Conservation (phyloP, 2,888 invertebrate species). For the Alcis repandata region DNA sequence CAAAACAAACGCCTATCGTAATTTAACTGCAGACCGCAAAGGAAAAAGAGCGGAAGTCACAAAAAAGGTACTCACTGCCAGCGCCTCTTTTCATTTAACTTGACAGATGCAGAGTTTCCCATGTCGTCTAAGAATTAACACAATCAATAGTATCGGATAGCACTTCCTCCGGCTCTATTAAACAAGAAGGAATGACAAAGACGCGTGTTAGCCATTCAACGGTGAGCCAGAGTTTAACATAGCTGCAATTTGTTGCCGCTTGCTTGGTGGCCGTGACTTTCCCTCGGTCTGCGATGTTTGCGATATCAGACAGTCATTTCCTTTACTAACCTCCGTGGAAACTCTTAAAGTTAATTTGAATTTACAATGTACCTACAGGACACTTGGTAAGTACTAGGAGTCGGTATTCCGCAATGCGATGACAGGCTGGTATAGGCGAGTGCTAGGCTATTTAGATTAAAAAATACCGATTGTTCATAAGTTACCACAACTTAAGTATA, state of each 20-base stretch:
- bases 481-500: background rate
- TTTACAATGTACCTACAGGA: background rate
- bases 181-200: constrained; percentile 28
- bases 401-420: background rate
- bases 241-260: constrained; percentile 42
- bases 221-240: constrained; percentile 42
- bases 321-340: constrained; percentile 43
- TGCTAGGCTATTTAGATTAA: no score
- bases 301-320: constrained; percentile 56
- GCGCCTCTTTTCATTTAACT: constrained; percentile 76
- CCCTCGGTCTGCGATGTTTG: constrained; percentile 58
- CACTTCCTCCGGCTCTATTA: constrained; percentile 33
- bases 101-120: constrained; percentile 81
- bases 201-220: constrained; percentile 44
- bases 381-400: no score
- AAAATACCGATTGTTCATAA: no score
- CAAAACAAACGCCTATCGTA: constrained; percentile 13
- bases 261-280: constrained; percentile 76
- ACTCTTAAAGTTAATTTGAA: constrained; percentile 1
- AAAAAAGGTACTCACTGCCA: constrained; percentile 75
- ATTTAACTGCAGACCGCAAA: background rate
- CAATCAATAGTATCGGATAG: constrained; percentile 22
- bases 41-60: constrained; percentile 28
- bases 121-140: constrained; percentile 52
- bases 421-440: no score